Evolutionary conservation across 2,888 invertebrate species (phyloP).

Genomic region (Melitaea athalia): DNA sequence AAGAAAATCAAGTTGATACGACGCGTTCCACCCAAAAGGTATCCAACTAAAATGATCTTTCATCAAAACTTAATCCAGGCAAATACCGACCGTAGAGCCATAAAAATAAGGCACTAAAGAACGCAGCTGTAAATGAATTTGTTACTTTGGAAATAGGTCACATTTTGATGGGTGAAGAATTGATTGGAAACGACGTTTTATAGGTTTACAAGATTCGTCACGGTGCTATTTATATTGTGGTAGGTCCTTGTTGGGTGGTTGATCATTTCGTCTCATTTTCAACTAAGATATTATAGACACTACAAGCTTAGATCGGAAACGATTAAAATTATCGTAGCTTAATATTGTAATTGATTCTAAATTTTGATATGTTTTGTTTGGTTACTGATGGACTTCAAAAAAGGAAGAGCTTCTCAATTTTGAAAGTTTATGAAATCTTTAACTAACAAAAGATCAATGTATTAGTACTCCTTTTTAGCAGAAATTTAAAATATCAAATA

Average conservation of each 20-base stretch:
- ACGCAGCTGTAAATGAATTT: not conserved
- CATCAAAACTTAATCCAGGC: slow-evolving; percentile 8
- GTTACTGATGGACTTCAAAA: too few relatives aligned
- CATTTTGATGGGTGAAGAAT: slow-evolving; percentile 58
- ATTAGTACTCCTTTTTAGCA: too few relatives aligned
- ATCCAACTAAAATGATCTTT: not conserved
- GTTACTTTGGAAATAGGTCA: slow-evolving; percentile 31
- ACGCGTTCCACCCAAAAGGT: slow-evolving; percentile 8
- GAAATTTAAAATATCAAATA: too few relatives aligned
- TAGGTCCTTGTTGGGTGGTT: slow-evolving; percentile 30
- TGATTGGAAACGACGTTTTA: slow-evolving; percentile 54
- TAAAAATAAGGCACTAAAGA: not conserved
- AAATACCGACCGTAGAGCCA: not conserved
- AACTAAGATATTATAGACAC: slow-evolving; percentile 3
- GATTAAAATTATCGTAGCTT: slow-evolving; percentile 14
- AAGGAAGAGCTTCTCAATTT: too few relatives aligned
- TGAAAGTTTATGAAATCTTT: too few relatives aligned
- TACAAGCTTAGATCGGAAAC: slow-evolving; percentile 8
- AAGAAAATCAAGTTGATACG: slow-evolving; percentile 25
- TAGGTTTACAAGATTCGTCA: slow-evolving; percentile 19
- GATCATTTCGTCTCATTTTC: slow-evolving; percentile 10
- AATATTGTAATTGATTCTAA: not conserved
- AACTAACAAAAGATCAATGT: too few relatives aligned
- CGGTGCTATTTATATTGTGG: slow-evolving; percentile 23
- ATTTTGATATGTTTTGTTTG: not conserved